Percentiles rank a stretch among this genome's conserved stretches.
These are phyloP conservation scores for Malurus leucopterus DNA, from an alignment of 2,797 vertebrate genomes.

Conservation along the genomic window DNA sequence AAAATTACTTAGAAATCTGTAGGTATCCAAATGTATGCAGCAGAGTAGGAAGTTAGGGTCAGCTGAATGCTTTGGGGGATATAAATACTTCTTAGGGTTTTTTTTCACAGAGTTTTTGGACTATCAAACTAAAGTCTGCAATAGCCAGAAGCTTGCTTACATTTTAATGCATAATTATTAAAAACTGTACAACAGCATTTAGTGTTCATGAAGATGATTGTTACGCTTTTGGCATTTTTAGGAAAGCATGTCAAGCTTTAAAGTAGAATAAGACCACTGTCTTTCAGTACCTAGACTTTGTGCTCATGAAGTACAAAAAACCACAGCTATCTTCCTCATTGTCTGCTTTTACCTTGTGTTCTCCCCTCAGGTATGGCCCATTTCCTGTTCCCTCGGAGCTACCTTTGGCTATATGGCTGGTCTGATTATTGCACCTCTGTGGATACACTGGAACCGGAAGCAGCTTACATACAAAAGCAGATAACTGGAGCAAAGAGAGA, in stretches of 20 bases:
- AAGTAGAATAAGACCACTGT: slow-evolving; percentile 45
- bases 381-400: slow-evolving; percentile 92
- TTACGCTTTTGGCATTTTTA: slow-evolving; percentile 69
- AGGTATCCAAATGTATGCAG: neutral
- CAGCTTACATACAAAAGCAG: slow-evolving; percentile 96
- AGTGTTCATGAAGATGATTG: slow-evolving; percentile 64
- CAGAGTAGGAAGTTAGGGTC: neutral
- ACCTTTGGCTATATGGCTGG: slow-evolving; percentile 87
- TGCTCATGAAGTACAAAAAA: slow-evolving; percentile 61
- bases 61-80: slow-evolving; percentile 24
- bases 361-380: slow-evolving; percentile 88
- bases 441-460: slow-evolving; percentile 95
- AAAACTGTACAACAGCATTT: slow-evolving; percentile 67
- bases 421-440: slow-evolving; percentile 85
- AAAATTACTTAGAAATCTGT: neutral
- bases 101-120: slow-evolving; percentile 29
- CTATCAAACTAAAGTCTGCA: slow-evolving; percentile 57
- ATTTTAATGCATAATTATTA: slow-evolving; percentile 62
- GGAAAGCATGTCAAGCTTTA: slow-evolving; percentile 67
- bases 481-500: slow-evolving; percentile 74
- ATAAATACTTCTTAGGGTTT: neutral
- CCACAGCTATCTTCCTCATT: neutral
- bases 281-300: slow-evolving; percentile 61
- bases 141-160: slow-evolving; percentile 61
- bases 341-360: slow-evolving; percentile 35